Base-by-base conservation (phyloP, 2,888 invertebrate species). In the Drosophila sordidula region DNA sequence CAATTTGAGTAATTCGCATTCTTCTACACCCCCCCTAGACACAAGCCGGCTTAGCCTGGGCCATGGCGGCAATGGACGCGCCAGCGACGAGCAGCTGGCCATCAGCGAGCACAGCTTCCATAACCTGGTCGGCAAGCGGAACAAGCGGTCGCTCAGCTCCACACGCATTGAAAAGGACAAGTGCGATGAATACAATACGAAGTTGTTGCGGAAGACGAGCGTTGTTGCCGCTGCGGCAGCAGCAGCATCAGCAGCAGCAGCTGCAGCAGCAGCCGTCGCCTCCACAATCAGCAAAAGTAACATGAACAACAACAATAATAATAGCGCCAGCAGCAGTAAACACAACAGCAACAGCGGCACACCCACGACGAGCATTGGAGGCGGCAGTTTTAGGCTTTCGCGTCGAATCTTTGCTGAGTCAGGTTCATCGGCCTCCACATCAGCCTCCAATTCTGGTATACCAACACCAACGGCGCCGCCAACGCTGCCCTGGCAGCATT, bases 121-220 rank as follows among this genome's bases (percentile, higher is more conserved):
- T 57, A 67, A 70, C 47, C 69, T 78, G 41, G 78, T 76, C 36
- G 77, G 83, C 50, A 92, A 92, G 69, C 91, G 92, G 51, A 92
- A 91, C 71, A 92, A 92, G 78, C 90, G 92, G 42, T 92, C 92
- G n/a, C 75, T 92, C 8, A 92, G 92, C 78, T 92, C 92, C 62
- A 92, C 92, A 3, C 91, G 92, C 16, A 89, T 92, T 36, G 92
- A 92, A 68, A 92, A 92, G 81, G 92, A 92, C 74, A 92, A 92
- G 71, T 91, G 91, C 62, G 92, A 92, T 75, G 92, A 92, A 67
- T 92, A 92, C 72, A 92, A 92, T 54, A 92, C 90, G 3, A 92
- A 92, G 69, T 74, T 92, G 74, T 69, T 92, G 66, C 87, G 92
- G 34, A 92, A 92, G 73, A 90, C 92, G 41, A 67, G 77, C 8